Percentiles rank a stretch among this genome's conserved stretches.
phyloP scores from a whole-genome alignment of 2,797 vertebrate species.

The Trachurus trachurus region DNA sequence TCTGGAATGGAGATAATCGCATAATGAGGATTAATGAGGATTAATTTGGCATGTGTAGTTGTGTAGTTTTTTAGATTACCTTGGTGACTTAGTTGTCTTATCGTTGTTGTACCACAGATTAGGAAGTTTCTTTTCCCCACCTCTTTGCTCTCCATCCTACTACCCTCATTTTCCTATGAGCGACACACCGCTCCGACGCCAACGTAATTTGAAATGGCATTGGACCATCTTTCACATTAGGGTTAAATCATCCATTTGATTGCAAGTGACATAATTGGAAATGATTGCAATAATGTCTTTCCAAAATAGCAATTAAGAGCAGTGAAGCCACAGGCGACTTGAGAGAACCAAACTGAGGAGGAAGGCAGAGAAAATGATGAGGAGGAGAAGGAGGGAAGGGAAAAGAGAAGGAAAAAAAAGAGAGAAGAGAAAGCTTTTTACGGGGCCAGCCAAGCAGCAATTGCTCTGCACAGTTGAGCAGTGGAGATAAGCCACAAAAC shows the following conservation, averaged over 20 bases:
- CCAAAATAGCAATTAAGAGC: conserved; percentile 76
- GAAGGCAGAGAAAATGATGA: conserved; percentile 48
- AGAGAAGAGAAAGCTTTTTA: conserved; percentile 51
- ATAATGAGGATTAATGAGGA: conserved; percentile 9
- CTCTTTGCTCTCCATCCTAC: neutral
- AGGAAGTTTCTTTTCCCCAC: neutral
- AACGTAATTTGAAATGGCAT: conserved; percentile 52
- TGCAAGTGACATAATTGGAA: conserved; percentile 76
- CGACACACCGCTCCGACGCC: conserved; percentile 26
- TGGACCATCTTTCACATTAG: conserved; percentile 66
- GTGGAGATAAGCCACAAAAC: conserved; percentile 85
- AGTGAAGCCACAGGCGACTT: conserved; percentile 43
- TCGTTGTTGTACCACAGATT: conserved; percentile 1
- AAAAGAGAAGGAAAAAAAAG: conserved; percentile 19
- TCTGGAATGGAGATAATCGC: neutral
- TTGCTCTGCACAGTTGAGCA: conserved; percentile 83
- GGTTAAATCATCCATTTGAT: conserved; percentile 79
- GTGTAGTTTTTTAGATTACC: conserved; percentile 17
- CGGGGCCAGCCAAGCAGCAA: conserved; percentile 81
- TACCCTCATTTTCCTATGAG: conserved; percentile 19
- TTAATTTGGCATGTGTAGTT: conserved; percentile 10
- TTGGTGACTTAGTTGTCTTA: neutral
- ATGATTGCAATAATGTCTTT: conserved; percentile 67
- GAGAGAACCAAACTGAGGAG: conserved; percentile 29
- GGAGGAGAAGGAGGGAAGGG: conserved; percentile 17